Percentiles rank a stretch among this genome's conserved stretches.
Evolutionary conservation across 2,888 invertebrate genomes (phyloP).

Genomic region (Auanema sp.): DNA sequence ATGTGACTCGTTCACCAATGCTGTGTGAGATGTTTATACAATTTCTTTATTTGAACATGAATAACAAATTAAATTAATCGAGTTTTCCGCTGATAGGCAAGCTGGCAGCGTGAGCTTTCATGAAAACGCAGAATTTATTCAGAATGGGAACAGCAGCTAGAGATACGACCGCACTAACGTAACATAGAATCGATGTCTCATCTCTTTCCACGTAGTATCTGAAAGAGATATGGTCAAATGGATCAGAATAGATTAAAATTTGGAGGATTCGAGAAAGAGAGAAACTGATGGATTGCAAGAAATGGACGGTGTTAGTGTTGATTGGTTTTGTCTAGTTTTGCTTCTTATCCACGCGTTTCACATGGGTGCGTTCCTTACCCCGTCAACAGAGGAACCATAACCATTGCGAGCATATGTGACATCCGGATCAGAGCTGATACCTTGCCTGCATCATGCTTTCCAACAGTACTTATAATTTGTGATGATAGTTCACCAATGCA

Average conservation of each 20-base stretch:
- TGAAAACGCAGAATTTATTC: constrained; percentile 39
- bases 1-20: too few species aligned
- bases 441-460: constrained; percentile 48
- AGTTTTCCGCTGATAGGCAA: constrained; percentile 28
- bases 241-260: neutral
- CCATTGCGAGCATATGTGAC: constrained; percentile 41
- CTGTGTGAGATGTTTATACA: too few species aligned
- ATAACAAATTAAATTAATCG: constrained; percentile 5
- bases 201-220: constrained; percentile 38
- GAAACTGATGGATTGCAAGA: constrained; percentile 21
- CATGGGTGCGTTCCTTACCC: constrained; percentile 23
- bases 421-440: constrained; percentile 54
- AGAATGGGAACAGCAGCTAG: constrained; percentile 35
- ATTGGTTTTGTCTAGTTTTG: constrained; percentile 27
- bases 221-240: constrained; percentile 14
- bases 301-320: constrained; percentile 26
- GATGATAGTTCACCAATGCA: constrained; percentile 53
- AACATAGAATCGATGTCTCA: constrained; percentile 42
- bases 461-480: constrained; percentile 50
- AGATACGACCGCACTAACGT: constrained; percentile 42
- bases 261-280: constrained; percentile 16
- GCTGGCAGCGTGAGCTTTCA: constrained; percentile 37
- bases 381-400: constrained; percentile 47
- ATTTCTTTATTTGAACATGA: neutral
- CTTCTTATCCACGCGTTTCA: constrained; percentile 28